A percentile compares a stretch with the other conserved stretches of the same genome.
Evolutionary conservation across 2,797 vertebrate genomes (phyloP).

Genomic region (Microchirus variegatus): DNA sequence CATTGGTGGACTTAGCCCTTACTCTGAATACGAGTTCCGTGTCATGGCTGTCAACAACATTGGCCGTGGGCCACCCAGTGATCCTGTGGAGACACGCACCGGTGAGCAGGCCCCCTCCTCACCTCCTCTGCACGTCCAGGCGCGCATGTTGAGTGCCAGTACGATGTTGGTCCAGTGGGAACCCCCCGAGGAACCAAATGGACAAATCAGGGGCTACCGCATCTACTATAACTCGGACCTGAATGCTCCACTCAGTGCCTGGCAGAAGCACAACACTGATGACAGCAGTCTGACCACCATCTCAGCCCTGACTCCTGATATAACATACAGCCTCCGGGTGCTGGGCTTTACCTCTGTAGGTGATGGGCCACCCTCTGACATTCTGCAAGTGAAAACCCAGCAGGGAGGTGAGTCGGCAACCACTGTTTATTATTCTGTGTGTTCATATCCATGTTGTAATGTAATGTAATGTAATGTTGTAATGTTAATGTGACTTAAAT

Average conservation of each 20-base stretch:
- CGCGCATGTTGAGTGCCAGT: slow-evolving; percentile 93
- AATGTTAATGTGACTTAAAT: too few relatives aligned
- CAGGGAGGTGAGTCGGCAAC: slow-evolving; percentile 87
- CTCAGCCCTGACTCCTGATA: slow-evolving; percentile 89
- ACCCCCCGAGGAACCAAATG: slow-evolving; percentile 92
- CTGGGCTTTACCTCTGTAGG: slow-evolving; percentile 94
- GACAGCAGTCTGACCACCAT: slow-evolving; percentile 93
- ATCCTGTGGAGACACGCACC: slow-evolving; percentile 88
- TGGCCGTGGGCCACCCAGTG: slow-evolving; percentile 91
- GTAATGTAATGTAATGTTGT: too few relatives aligned
- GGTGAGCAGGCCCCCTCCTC: slow-evolving; percentile 95
- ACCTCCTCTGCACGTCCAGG: slow-evolving; percentile 91
- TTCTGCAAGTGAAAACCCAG: slow-evolving; percentile 95
- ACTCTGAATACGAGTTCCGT: slow-evolving; percentile 92
- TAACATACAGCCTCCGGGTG: slow-evolving; percentile 94
- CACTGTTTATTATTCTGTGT: not conserved
- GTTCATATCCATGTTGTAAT: too few relatives aligned
- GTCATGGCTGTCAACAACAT: slow-evolving; percentile 96
- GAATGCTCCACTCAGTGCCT: slow-evolving; percentile 87
- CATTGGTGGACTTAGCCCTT: slow-evolving; percentile 95
- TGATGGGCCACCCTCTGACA: slow-evolving; percentile 90
- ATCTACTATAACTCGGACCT: slow-evolving; percentile 91
- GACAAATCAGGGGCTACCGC: slow-evolving; percentile 91
- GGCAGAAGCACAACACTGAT: slow-evolving; percentile 95
- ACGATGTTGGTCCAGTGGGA: slow-evolving; percentile 98